Conservation (phyloP, 2,113 vertebrate genomes). For the Colossoma macropomum region DNA sequence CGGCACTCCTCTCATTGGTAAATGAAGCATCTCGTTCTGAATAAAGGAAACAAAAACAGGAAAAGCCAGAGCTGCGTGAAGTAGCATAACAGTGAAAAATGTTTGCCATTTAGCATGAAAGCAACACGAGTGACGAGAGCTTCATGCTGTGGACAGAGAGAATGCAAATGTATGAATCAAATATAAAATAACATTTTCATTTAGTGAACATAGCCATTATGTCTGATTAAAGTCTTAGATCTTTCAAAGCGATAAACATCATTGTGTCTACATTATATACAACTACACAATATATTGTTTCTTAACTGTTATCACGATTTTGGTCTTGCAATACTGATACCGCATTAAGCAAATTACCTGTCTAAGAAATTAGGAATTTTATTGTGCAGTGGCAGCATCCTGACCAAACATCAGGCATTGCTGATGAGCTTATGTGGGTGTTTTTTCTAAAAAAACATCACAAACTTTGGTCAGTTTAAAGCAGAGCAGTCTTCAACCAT, state of each 20-base stretch:
- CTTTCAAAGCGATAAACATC: background rate
- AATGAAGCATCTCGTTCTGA: background rate
- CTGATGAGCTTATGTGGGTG: no score
- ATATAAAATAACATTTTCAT: background rate
- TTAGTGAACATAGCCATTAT: background rate
- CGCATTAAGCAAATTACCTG: no score
- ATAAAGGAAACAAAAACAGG: background rate
- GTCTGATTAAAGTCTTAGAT: background rate
- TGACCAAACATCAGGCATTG: no score
- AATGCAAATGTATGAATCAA: background rate
- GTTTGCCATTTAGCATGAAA: background rate
- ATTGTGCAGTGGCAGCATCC: no score
- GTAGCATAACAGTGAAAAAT: background rate
- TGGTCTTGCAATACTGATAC: no score
- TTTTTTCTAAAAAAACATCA: no score
- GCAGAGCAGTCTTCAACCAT: no score
- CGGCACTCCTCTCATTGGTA: constrained; percentile 93
- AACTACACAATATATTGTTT: no score
- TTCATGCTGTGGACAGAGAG: background rate
- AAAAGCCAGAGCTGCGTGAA: background rate
- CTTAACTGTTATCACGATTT: no score
- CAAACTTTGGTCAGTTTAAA: no score
- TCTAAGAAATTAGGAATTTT: no score
- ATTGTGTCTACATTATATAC: no score
- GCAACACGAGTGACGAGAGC: constrained; percentile 7